Base-by-base conservation (phyloP, 2,113 vertebrate genomes). In the Aegithalos caudatus region DNA sequence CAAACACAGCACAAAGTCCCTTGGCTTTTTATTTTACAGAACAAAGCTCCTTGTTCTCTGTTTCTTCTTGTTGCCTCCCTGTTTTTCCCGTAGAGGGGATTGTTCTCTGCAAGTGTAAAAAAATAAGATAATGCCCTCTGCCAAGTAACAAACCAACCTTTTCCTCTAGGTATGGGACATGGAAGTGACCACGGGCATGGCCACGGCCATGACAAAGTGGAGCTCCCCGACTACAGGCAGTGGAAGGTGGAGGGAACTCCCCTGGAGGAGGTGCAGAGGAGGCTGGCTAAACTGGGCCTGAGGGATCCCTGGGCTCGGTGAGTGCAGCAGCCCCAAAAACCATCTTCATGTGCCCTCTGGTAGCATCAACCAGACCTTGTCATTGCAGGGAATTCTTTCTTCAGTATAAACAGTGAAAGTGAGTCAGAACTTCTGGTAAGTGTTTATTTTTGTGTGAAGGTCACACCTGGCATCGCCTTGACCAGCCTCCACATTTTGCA, bases 181-280 rank as follows among this genome's bases (percentile, higher is more conserved):
- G 97, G 98, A 58, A 98, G 98, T 86, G 98, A 98, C 20, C 96
- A 97, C 10, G 91, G 98, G 24, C 98, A 99, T 48, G 98, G 81
- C 25, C 87, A 90, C 2, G 81, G 81, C 74, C 89, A 81, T 47
- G 78, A 92, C 77, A 99, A 99, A 93, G 11, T 98, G 86, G 93
- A 97, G 14, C 96, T 99, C 94, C 99, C 99, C 0, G 99, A 99
- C 97, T 98, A 98, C 92, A 98, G 76, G 71, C 98, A 98, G 44
- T 99, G 99, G 99, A 99, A 99, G 91, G 80, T 97, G 11, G 97
- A 99, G 81, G 99, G 99, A 24, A 99, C 99, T 3, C 99, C 99
- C 0, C 81, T 99, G 27, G 98, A 99, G 95, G 73, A 94, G 16
- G 98, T 99, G 24, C 98, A 99, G 96, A 77, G 98, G 80, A 98